phyloP scores from a whole-genome alignment of 2,888 invertebrate genomes.

The Podotricha telesiphe region DNA sequence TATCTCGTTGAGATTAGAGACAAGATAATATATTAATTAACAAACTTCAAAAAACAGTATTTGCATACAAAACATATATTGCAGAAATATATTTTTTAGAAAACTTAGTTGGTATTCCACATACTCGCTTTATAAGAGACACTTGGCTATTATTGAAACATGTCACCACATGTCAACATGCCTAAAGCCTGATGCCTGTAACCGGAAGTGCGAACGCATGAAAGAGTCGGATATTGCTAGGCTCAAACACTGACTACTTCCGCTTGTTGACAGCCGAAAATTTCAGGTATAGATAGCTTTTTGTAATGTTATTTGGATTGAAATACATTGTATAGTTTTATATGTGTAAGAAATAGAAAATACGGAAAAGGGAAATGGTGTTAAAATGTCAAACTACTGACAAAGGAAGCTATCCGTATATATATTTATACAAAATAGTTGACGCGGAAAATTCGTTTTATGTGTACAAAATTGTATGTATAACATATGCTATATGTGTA shows the following conservation, averaged over 20 bases:
- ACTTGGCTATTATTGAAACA: constrained; percentile 19
- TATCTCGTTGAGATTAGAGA: no score
- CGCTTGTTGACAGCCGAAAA: constrained; percentile 1
- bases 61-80: neutral
- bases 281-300: constrained; percentile 9
- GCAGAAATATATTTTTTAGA: neutral
- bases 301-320: neutral
- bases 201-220: constrained; percentile 10
- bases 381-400: no score
- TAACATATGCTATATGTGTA: no score
- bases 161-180: constrained; percentile 22
- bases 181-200: neutral
- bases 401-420: no score
- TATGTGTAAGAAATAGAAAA: neutral
- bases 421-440: no score
- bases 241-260: constrained; percentile 22
- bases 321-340: neutral
- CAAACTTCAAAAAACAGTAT: neutral
- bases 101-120: neutral
- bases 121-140: neutral
- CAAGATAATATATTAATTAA: no score
- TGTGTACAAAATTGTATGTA: no score
- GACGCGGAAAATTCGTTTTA: no score
- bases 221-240: constrained; percentile 20
- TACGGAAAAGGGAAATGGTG: no score